These are phyloP conservation scores for Bungarus multicinctus DNA, from an alignment of 2,113 vertebrate genomes.

Conservation along the genomic window DNA sequence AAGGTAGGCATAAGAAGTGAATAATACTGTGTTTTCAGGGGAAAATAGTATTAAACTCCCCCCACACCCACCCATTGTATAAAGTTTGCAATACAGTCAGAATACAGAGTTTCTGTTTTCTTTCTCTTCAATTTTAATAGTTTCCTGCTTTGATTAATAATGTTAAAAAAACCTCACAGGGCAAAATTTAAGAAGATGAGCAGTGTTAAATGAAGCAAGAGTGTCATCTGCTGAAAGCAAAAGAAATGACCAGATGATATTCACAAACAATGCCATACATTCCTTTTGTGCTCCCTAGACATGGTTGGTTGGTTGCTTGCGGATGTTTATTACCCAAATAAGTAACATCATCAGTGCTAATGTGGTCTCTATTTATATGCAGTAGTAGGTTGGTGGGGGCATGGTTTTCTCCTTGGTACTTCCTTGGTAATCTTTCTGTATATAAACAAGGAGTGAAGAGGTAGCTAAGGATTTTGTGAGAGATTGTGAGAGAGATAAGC, in stretches of 20 bases:
- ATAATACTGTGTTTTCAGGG: not conserved
- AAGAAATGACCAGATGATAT: not conserved
- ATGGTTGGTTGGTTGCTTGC: not conserved
- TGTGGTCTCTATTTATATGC: not conserved
- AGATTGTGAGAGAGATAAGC: not conserved
- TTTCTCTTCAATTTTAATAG: not conserved
- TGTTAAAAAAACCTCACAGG: not conserved
- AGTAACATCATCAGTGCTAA: not conserved
- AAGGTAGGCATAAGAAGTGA: not conserved
- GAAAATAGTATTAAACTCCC: not conserved
- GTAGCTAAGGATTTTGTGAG: not conserved
- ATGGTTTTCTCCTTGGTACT: not conserved
- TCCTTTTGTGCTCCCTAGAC: not conserved
- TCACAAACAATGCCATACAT: not conserved
- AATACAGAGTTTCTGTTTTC: not conserved
- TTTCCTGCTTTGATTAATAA: not conserved
- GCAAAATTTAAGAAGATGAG: not conserved
- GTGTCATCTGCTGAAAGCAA: not conserved
- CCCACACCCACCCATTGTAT: rapidly evolving
- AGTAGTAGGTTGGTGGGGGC: not conserved
- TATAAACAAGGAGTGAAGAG: not conserved
- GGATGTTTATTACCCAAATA: not conserved
- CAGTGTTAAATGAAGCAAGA: not conserved
- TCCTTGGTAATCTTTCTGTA: not conserved
- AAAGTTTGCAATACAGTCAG: not conserved